A percentile compares a stretch with the other conserved stretches of the same genome.
Evolutionary conservation across 92 coral and sea anemone genomes (phyloP).

Genomic region (Parazoanthus swiftii): DNA sequence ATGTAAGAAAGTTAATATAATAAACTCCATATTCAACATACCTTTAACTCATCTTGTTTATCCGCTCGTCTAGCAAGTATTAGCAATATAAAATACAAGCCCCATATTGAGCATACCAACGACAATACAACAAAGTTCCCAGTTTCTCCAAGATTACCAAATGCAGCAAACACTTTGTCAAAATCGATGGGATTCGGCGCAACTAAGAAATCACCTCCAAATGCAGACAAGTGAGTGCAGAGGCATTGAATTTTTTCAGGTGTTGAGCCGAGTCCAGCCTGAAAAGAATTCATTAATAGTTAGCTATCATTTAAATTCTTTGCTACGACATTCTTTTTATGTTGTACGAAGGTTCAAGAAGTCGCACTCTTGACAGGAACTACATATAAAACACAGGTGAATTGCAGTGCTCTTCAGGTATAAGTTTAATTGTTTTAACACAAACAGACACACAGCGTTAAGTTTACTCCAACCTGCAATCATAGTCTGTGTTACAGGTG

Average conservation of each 20-base stretch:
- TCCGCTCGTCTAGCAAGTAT: slow-evolving; percentile 73
- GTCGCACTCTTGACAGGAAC: too few species aligned
- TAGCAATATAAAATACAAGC: slow-evolving; percentile 59
- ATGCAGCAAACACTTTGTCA: slow-evolving; percentile 88
- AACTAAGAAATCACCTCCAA: slow-evolving; percentile 90
- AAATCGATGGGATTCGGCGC: slow-evolving; percentile 93
- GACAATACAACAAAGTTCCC: slow-evolving; percentile 88
- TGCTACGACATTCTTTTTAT: too few species aligned
- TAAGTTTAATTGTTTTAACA: too few species aligned
- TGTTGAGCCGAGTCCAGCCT: slow-evolving; percentile 70
- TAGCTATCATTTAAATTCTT: too few species aligned
- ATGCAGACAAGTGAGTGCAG: slow-evolving; percentile 83
- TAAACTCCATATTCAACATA: neutral
- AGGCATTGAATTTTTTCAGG: slow-evolving; percentile 71
- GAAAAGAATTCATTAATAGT: neutral
- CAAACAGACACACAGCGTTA: too few species aligned
- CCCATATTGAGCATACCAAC: slow-evolving; percentile 63
- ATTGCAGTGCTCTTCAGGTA: too few species aligned
- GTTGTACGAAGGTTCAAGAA: too few species aligned
- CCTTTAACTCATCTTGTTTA: slow-evolving; percentile 69
- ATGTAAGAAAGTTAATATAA: too few species aligned
- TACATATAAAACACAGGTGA: too few species aligned
- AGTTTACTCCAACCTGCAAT: too few species aligned
- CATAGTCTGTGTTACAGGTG: too few species aligned
- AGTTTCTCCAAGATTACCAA: slow-evolving; percentile 73